Evolutionary conservation across 2,113 vertebrate species (phyloP).

Genomic region (Plecturocebus donacophilus): DNA sequence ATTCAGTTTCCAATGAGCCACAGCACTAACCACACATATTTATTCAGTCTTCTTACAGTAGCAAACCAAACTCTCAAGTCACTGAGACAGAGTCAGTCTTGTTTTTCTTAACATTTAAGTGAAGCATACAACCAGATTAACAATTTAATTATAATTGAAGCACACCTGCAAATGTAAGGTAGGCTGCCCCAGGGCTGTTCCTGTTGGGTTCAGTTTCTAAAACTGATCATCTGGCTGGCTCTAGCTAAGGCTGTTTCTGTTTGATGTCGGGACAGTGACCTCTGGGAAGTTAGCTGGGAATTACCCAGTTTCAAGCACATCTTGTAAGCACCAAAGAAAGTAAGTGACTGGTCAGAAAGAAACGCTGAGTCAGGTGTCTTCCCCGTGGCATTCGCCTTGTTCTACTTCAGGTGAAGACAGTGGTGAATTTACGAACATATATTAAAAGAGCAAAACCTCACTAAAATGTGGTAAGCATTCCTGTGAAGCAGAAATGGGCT

Average conservation of each 20-base stretch:
- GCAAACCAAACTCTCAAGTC: background rate
- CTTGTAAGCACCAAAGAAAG: background rate
- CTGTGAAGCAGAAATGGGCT: background rate
- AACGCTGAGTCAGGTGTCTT: fast-evolving
- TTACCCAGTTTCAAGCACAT: too few species aligned
- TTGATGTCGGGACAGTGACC: too few species aligned
- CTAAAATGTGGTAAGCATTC: fast-evolving
- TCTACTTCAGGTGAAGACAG: fast-evolving
- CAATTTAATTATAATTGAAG: background rate
- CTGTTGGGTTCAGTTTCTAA: background rate
- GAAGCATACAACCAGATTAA: background rate
- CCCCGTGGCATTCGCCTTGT: fast-evolving
- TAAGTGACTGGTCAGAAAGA: background rate
- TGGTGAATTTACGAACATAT: fast-evolving
- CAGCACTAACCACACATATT: fast-evolving
- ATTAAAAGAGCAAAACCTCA: background rate
- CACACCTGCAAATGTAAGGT: too few species aligned
- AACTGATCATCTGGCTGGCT: background rate
- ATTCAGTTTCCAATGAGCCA: background rate
- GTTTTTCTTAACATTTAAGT: background rate
- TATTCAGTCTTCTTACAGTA: too few species aligned
- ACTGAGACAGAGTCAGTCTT: background rate
- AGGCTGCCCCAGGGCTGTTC: background rate
- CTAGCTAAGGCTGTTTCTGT: fast-evolving
- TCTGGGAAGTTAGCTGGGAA: too few species aligned